Base-by-base conservation (phyloP, 2,797 vertebrate species). In the Cyprinodon diabolis region DNA sequence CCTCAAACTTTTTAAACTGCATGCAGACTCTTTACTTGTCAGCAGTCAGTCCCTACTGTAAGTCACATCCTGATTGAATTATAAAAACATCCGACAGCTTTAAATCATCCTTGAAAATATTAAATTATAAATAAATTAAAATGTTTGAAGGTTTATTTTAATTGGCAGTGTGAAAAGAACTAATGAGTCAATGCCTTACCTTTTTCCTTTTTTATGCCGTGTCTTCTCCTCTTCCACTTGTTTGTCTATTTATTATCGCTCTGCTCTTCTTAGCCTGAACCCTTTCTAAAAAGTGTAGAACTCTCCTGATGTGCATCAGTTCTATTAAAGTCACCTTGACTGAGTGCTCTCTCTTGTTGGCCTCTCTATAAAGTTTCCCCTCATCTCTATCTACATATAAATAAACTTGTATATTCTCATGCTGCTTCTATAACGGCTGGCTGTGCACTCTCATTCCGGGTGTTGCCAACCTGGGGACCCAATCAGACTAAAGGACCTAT, bases 321-420 rank as follows among this genome's bases (percentile, higher is more conserved):
- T 85, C 71, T 76, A 63, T 57, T 78, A 80, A 90, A 90, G 92
- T 94, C 92, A 90, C 94, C 90, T 91, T 90, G 81, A 91, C 83
- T 85, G 82, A 75, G 66, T 47, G 37, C 84, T 66, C 74, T 78
- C 65, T 40, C 72, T 81, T 72, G 21, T 49, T 49, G 72, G 84
- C 85, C 86, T 77, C 84, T 85, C 82, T 81, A 78, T 76, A 87
- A 91, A 89, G 84, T 91, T 93, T 80, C 67, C 75, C 70, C 72
- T 62, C 74, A 55, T 74, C 56, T 63, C 49, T 51, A 67, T 83
- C 71, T 68, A n/a, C 57, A 63, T 37, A 69, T 75, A 71, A 71
- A 75, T 79, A 58, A 48, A 74, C 56, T 56, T 72, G 68, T 58
- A 14, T 80, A 48, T 35, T 66, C n/a, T 78, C 48, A 48, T 2